Percentiles rank a stretch among this genome's conserved stretches.
phyloP scores from a whole-genome alignment of 2,888 invertebrate species.

The Folsomia manolachei region DNA sequence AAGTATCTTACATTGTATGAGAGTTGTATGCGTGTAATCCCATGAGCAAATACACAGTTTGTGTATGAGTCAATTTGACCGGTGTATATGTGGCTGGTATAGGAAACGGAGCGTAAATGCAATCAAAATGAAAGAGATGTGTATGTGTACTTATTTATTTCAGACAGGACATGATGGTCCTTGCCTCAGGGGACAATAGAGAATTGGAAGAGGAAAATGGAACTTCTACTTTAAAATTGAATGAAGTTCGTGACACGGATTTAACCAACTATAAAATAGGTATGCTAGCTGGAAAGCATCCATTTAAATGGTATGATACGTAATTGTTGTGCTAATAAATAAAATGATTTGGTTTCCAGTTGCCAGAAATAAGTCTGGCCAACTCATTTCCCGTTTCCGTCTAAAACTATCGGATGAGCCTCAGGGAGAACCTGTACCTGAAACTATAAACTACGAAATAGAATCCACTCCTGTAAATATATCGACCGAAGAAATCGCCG shows the following conservation, averaged over 20 bases:
- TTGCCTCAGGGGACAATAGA: constrained; percentile 9
- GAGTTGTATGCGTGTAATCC: too few species aligned
- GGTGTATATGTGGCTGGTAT: too few species aligned
- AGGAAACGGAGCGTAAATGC: too few species aligned
- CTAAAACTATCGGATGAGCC: constrained; percentile 11
- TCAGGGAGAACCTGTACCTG: constrained; percentile 9
- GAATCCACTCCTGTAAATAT: constrained; percentile 8
- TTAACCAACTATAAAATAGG: constrained; percentile 86
- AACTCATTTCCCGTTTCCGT: constrained; percentile 60
- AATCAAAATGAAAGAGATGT: too few species aligned
- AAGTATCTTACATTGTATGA: too few species aligned
- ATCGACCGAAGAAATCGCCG: constrained; percentile 7
- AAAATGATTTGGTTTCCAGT: too few species aligned
- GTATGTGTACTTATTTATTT: too few species aligned
- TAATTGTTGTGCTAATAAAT: too few species aligned
- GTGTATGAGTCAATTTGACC: too few species aligned
- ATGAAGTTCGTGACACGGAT: constrained; percentile 72
- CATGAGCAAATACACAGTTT: too few species aligned
- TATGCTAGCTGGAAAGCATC: too few species aligned
- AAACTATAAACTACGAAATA: constrained; percentile 9
- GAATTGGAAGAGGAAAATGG: constrained; percentile 17
- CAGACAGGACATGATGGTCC: constrained; percentile 75
- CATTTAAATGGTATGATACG: too few species aligned
- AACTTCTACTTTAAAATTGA: constrained; percentile 70
- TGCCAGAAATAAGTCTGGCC: constrained; percentile 75